Conservation (phyloP, 2,888 invertebrate genomes). For the Pycnomerus fuliginosus region DNA sequence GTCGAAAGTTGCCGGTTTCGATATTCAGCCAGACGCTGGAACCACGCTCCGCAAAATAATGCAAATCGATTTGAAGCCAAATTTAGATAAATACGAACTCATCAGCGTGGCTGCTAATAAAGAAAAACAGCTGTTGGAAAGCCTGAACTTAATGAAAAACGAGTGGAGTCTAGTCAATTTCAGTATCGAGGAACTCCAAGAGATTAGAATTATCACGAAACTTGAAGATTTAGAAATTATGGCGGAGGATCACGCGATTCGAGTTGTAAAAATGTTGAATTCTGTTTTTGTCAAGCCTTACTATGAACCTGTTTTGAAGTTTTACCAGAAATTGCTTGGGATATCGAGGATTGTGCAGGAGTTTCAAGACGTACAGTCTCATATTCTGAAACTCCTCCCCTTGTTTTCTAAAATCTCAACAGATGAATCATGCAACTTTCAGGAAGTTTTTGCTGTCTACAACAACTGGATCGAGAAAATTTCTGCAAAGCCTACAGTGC, state of each 20-base stretch:
- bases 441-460: constrained; percentile 32
- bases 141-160: constrained; percentile 69
- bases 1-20: constrained; percentile 72
- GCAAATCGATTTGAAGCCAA: constrained; percentile 65
- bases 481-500: constrained; percentile 60
- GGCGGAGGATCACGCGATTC: constrained; percentile 77
- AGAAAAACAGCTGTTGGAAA: constrained; percentile 70
- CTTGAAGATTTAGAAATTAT: constrained; percentile 75
- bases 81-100: constrained; percentile 73
- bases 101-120: constrained; percentile 80
- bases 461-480: constrained; percentile 40
- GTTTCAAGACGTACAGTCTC: constrained; percentile 77
- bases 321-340: constrained; percentile 68
- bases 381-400: constrained; percentile 79
- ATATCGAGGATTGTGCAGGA: constrained; percentile 69
- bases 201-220: constrained; percentile 66
- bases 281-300: constrained; percentile 83
- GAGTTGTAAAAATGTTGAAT: constrained; percentile 78
- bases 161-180: constrained; percentile 76
- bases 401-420: constrained; percentile 75
- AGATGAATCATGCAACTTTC: constrained; percentile 47
- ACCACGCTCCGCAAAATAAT: constrained; percentile 79
- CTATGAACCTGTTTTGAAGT: constrained; percentile 63
- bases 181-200: constrained; percentile 62
- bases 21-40: constrained; percentile 78